Evolutionary conservation across 2,888 invertebrate genomes (phyloP).

Genomic region (Cyclophora albipunctata): DNA sequence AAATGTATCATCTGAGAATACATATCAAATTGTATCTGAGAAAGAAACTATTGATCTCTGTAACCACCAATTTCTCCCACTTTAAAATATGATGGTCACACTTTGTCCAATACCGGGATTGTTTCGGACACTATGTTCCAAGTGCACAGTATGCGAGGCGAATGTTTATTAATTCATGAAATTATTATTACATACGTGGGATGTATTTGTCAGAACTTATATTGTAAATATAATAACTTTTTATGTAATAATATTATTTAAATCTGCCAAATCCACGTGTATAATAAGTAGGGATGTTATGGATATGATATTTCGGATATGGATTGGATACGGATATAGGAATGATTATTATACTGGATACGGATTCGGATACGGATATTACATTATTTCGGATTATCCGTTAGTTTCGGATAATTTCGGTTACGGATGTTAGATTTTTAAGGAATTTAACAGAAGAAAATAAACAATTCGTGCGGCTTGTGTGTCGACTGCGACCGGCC

Average conservation of each 20-base stretch:
- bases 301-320: too few relatives aligned
- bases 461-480: too few relatives aligned
- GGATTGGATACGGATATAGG: too few relatives aligned
- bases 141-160: conserved; percentile 61
- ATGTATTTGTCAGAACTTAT: conserved; percentile 61
- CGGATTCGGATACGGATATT: too few relatives aligned
- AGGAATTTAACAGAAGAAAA: too few relatives aligned
- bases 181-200: conserved; percentile 57
- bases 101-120: conserved; percentile 13
- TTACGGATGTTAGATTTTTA: too few relatives aligned
- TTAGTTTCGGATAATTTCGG: too few relatives aligned
- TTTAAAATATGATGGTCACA: conserved; percentile 41
- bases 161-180: conserved; percentile 19
- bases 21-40: conserved; percentile 60
- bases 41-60: conserved; percentile 49
- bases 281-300: too few relatives aligned
- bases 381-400: too few relatives aligned
- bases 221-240: conserved; percentile 67
- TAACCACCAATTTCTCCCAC: conserved; percentile 23
- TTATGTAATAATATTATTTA: conserved; percentile 67
- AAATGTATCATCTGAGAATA: conserved; percentile 34
- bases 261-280: conserved; percentile 68
- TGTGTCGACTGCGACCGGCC: too few relatives aligned
- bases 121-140: conserved; percentile 18
- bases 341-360: too few relatives aligned